A percentile compares a stretch with the other conserved stretches of the same genome.
phyloP scores from a whole-genome alignment of 1,140 invertebrate genomes.

The Lordiphosa clarofinis region DNA sequence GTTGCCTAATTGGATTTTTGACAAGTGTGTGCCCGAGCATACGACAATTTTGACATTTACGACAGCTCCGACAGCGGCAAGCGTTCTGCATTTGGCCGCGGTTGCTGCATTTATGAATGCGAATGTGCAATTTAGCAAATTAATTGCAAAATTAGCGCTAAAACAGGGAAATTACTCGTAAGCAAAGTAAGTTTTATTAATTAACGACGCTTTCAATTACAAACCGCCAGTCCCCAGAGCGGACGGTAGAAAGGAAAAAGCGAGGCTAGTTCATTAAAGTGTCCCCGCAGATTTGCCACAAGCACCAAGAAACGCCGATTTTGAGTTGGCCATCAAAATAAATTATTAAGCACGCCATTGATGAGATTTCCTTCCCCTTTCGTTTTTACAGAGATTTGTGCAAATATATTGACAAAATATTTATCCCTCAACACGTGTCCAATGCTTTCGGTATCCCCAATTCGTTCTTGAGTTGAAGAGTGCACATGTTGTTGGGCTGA shows the following conservation, averaged over 20 bases:
- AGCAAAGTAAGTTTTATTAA: slow-evolving; percentile 57
- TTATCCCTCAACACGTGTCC: slow-evolving; percentile 46
- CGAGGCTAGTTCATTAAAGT: slow-evolving; percentile 25
- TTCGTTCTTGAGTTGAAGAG: not conserved
- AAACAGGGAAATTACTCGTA: slow-evolving; percentile 14
- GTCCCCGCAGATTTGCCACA: slow-evolving; percentile 21
- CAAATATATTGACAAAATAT: slow-evolving; percentile 39
- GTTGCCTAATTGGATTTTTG: slow-evolving; percentile 67
- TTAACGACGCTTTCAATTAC: slow-evolving; percentile 60
- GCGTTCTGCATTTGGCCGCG: slow-evolving; percentile 6
- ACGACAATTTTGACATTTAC: slow-evolving; percentile 3
- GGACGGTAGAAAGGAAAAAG: not conserved
- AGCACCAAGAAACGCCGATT: slow-evolving; percentile 6
- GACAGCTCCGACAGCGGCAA: slow-evolving; percentile 19
- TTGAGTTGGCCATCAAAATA: slow-evolving; percentile 22
- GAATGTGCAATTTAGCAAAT: slow-evolving; percentile 55
- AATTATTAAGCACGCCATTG: slow-evolving; percentile 35
- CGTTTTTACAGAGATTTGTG: slow-evolving; percentile 8
- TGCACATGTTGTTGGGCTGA: slow-evolving; percentile 14
- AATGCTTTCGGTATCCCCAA: slow-evolving; percentile 8
- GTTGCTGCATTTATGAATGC: slow-evolving; percentile 40
- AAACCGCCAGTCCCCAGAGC: slow-evolving; percentile 7
- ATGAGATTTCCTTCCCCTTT: slow-evolving; percentile 5
- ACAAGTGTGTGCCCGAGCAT: slow-evolving; percentile 23
- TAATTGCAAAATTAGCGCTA: slow-evolving; percentile 52